Base-by-base conservation (phyloP, 2,797 vertebrate genomes). In the Hypotaenidia okinawae region DNA sequence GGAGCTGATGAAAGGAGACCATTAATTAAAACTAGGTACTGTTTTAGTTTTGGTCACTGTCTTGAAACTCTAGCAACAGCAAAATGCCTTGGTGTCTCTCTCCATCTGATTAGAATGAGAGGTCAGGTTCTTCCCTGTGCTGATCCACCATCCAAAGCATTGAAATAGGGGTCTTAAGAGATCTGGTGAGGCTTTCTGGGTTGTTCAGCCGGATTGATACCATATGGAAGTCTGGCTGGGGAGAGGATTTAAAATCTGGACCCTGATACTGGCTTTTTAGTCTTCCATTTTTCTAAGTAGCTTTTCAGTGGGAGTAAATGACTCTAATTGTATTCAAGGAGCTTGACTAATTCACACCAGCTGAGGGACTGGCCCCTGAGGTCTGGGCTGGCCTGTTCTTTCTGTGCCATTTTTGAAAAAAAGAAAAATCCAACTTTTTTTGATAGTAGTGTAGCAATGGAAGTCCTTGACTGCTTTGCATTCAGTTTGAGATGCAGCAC, bases 281-380 rank as follows among this genome's bases (percentile, higher is more conserved):
- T 80, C 68, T 89, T 85, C 81, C 75, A 77, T 92, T 96, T 95
- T 87, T 85, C 90, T 74, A 27, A 96, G 95, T 89, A 92, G 68
- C 68, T 93, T 94, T 96, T 87, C 91, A 90, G 78, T 66, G 84
- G 78, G 64, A 94, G 78, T 92, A 80, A 93, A 92, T 90, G 30
- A 77, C 80, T 96, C 54, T 89, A 94, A 93, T 94, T 96, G 93
- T 94, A 75, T 87, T 87, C 84, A 92, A 89, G 72, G 68, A 96
- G 94, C 91, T 96, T 87, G 78, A 87, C 93, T 96, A 94, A 95
- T 95, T 95, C 90, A 88, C 77, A 90, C 85, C 95, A 96, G 95
- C 95, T 97, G 95, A 94, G 54, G 57, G 45, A 91, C 45, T 87
- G 91, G 90, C 87, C 95, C 83, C 89, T 84, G 91, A 94, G 83